Evolutionary conservation across 2,113 vertebrate species (phyloP).

Genomic region (Tenebrosternarchus preto): DNA sequence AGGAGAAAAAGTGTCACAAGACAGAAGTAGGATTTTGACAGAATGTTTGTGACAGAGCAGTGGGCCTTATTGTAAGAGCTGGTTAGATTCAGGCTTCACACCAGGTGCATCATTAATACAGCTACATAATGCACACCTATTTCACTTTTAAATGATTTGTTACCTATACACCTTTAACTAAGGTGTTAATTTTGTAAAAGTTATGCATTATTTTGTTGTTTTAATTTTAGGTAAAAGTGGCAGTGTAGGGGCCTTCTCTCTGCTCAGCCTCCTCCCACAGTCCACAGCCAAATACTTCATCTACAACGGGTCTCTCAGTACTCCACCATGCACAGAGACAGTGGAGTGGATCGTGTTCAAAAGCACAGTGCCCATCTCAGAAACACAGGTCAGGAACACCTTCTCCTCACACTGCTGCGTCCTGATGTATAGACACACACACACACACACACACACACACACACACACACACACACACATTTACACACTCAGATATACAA

Average conservation of each 20-base stretch:
- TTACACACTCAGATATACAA: too few relatives aligned
- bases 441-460: background rate
- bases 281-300: constrained; percentile 92
- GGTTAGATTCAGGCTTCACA: too few relatives aligned
- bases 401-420: background rate
- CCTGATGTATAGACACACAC: background rate
- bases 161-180: too few relatives aligned
- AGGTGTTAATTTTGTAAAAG: background rate
- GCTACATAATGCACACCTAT: too few relatives aligned
- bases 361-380: constrained; percentile 87
- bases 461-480: too few relatives aligned
- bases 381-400: constrained; percentile 81
- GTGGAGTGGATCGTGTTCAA: constrained; percentile 97
- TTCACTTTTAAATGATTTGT: too few relatives aligned
- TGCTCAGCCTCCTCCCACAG: constrained; percentile 85
- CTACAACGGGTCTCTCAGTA: constrained; percentile 92
- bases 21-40: too few relatives aligned
- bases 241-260: constrained; percentile 78
- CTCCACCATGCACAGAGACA: constrained; percentile 87
- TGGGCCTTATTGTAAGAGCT: too few relatives aligned
- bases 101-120: too few relatives aligned
- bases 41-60: too few relatives aligned
- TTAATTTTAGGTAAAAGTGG: constrained; percentile 82
- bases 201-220: background rate
- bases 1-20: too few relatives aligned